A percentile compares a stretch with the other conserved stretches of the same genome.
These are phyloP conservation scores for Glaucidium brasilianum DNA, from an alignment of 2,113 vertebrate genomes.

Conservation along the genomic window DNA sequence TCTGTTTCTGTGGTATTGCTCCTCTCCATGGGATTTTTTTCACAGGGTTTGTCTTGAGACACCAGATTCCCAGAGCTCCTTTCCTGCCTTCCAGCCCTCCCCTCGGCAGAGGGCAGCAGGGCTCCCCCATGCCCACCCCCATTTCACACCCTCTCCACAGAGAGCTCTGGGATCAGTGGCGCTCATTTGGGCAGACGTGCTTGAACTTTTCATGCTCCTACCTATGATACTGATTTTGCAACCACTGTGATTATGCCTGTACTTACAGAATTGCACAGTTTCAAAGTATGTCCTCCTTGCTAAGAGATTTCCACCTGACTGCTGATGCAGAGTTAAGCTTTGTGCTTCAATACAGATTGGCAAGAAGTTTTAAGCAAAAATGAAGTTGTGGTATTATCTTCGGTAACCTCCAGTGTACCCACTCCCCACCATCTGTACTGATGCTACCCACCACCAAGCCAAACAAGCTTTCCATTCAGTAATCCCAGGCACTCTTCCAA, in stretches of 20 bases:
- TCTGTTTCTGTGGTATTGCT: neutral
- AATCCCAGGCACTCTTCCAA: neutral
- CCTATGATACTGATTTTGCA: neutral
- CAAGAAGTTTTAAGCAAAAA: neutral
- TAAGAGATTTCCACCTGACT: neutral
- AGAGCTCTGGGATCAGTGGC: neutral
- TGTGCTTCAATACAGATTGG: neutral
- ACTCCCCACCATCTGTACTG: accelerated
- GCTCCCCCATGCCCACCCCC: too few species aligned
- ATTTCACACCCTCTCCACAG: neutral
- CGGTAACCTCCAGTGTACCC: neutral
- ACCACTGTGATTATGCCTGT: neutral
- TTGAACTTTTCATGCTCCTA: neutral
- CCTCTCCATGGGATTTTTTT: neutral
- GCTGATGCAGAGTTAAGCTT: neutral
- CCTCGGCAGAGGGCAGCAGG: neutral
- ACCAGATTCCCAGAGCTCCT: neutral
- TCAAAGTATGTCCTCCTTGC: neutral
- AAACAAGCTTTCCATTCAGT: neutral
- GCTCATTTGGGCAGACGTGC: neutral
- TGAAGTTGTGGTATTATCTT: neutral
- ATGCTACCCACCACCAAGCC: neutral
- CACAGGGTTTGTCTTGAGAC: neutral
- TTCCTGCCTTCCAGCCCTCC: neutral
- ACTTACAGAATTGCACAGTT: neutral